Evolutionary conservation across 2,113 vertebrate genomes (phyloP), one percentile per base, ranked within the genome.

Genomic region (Marmota flaviventris): DNA sequence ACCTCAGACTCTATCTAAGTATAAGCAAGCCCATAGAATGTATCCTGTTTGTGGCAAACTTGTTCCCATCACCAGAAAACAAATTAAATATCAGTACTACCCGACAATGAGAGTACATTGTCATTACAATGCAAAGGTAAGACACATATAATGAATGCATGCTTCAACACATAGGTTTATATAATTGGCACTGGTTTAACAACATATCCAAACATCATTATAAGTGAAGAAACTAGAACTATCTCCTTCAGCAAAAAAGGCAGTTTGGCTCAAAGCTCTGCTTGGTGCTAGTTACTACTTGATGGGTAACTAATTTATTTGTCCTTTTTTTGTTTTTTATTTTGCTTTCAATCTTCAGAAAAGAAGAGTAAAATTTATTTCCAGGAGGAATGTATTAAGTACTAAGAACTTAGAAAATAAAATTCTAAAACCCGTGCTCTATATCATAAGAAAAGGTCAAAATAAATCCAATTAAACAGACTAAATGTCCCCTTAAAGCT

Each of bases 291-390:
- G 14, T 48, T 58, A 73, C 34, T 82, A 56, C n/a, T 45, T 53
- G 10, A 63, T 63, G 22, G n/a, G 10, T 72, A 17, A 25, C 14
- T 93, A 85, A 48, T 77, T 92, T n/a, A 61, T 77, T 77, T 85
- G 48, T 78, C 37, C 1, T 75, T 89, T 78, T 84, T 27, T 48
- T 58, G 91, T 63, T 76, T 88, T 39, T 81, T 85, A 51, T 51
- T 51, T 51, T 51, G 48, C 13, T 39, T 93, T 34, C 58, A 48
- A 24, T 75, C 16, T 9, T 22, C 63, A 83, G 22, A 25, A 63
- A 10, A 77, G 29, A 91, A 51, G 8, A 75, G 13, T 73, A 85
- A 83, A 89, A 45, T 24, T 42, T 70, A 8, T 96, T 96, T 96
- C 65, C 13, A 70, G n/a, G 70, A 86, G 69, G 34, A 92, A 78